A percentile compares a stretch with the other conserved stretches of the same genome.
Conservation (phyloP, 2,113 vertebrate species). For the Alethe castanea region DNA sequence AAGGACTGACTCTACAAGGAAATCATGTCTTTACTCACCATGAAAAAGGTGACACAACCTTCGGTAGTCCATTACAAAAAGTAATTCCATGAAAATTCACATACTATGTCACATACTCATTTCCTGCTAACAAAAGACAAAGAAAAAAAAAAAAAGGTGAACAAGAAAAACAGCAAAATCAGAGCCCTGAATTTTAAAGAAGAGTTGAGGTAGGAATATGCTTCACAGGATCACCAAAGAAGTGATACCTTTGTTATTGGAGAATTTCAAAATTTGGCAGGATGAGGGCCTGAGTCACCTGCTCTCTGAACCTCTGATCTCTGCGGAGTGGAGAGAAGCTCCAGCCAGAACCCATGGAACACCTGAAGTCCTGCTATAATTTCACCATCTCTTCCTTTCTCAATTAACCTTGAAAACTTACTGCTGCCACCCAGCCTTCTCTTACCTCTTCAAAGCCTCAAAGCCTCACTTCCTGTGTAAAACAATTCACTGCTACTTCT, state of each 20-base stretch:
- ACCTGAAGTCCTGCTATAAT: background rate
- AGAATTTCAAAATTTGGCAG: background rate
- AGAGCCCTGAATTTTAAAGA: background rate
- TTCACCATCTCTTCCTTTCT: background rate
- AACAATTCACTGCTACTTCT: background rate
- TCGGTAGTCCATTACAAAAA: background rate
- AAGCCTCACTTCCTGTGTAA: background rate
- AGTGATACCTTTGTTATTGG: background rate
- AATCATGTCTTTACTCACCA: background rate
- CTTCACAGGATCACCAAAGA: background rate
- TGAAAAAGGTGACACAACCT: background rate
- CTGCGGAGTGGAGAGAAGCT: rapidly evolving
- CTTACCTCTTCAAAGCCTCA: background rate
- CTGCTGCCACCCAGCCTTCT: background rate
- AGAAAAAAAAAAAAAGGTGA: background rate
- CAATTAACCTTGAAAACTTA: background rate
- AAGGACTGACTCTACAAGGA: background rate
- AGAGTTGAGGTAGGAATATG: background rate
- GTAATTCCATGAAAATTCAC: background rate
- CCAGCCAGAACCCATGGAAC: background rate
- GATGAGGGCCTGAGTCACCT: background rate
- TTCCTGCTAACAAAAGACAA: background rate
- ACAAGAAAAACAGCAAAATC: background rate
- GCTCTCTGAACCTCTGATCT: background rate
- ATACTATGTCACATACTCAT: background rate